Percentiles rank a stretch among this genome's conserved stretches.
These are phyloP conservation scores for Gonatopus flavifemur DNA, from an alignment of 1,140 invertebrate genomes.

Conservation along the genomic window DNA sequence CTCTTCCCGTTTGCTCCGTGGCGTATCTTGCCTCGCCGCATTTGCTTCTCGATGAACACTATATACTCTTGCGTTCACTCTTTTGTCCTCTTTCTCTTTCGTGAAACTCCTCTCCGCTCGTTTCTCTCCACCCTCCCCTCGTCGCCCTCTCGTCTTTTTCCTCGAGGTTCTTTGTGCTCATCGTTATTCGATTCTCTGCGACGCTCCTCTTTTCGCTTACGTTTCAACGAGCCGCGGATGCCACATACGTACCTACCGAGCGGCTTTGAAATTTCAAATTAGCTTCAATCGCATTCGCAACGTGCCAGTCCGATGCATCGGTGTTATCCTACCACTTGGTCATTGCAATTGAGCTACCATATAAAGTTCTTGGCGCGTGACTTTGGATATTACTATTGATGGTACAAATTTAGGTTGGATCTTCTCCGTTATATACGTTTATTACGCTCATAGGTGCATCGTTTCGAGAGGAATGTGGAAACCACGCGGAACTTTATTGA, in stretches of 20 bases:
- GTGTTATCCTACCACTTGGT: slow-evolving; percentile 22
- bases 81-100: background rate
- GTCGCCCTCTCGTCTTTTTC: background rate
- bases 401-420: too few species aligned
- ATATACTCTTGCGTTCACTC: slow-evolving; percentile 1
- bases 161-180: background rate
- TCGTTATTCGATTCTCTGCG: slow-evolving; percentile 7
- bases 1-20: too few species aligned
- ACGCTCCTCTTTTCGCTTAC: slow-evolving; percentile 23
- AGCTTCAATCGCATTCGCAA: slow-evolving; percentile 51
- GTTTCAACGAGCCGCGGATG: slow-evolving; percentile 35
- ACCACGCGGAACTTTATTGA: too few species aligned
- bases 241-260: slow-evolving; percentile 29
- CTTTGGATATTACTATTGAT: too few species aligned
- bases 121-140: slow-evolving; percentile 2
- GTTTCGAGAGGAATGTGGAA: too few species aligned
- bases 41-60: too few species aligned
- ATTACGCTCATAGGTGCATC: too few species aligned
- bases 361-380: slow-evolving; percentile 25
- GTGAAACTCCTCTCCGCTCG: background rate
- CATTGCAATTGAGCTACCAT: slow-evolving; percentile 41
- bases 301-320: slow-evolving; percentile 40
- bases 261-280: slow-evolving; percentile 52
- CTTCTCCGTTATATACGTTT: too few species aligned
- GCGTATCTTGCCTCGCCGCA: too few species aligned